phyloP scores from a whole-genome alignment of 2,113 vertebrate genomes.

The Megaceryle torquata region DNA sequence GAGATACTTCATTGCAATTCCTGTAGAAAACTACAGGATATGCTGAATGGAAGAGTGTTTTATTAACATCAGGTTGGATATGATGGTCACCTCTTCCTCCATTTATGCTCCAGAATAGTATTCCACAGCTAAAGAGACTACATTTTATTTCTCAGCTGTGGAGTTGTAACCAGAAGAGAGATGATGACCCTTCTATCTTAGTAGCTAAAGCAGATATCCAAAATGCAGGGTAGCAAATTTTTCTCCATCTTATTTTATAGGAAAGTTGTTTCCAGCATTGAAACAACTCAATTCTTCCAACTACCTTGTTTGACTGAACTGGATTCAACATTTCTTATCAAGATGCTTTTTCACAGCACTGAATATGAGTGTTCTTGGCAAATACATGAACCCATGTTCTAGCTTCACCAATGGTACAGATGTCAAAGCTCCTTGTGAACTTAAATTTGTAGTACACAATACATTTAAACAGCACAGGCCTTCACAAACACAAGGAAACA shows the following conservation, averaged over 20 bases:
- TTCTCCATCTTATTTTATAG: neutral
- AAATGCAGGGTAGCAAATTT: neutral
- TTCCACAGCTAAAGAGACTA: neutral
- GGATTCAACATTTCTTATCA: neutral
- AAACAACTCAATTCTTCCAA: neutral
- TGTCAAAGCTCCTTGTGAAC: neutral
- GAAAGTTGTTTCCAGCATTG: neutral
- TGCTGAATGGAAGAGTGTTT: neutral
- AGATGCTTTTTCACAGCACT: neutral
- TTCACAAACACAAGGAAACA: neutral
- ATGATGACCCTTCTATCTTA: neutral
- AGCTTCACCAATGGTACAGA: neutral
- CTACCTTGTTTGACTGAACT: neutral
- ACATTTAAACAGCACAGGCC: neutral
- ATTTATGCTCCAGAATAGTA: neutral
- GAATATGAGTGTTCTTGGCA: neutral
- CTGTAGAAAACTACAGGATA: neutral
- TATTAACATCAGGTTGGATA: neutral
- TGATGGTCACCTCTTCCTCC: neutral
- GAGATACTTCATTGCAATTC: neutral
- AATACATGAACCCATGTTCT: neutral
- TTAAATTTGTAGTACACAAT: neutral
- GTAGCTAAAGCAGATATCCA: neutral
- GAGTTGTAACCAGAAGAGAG: neutral
- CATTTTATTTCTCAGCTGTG: neutral